These are phyloP conservation scores for Drosophila bifasciata DNA, from an alignment of 1,140 invertebrate genomes.

Conservation along the genomic window DNA sequence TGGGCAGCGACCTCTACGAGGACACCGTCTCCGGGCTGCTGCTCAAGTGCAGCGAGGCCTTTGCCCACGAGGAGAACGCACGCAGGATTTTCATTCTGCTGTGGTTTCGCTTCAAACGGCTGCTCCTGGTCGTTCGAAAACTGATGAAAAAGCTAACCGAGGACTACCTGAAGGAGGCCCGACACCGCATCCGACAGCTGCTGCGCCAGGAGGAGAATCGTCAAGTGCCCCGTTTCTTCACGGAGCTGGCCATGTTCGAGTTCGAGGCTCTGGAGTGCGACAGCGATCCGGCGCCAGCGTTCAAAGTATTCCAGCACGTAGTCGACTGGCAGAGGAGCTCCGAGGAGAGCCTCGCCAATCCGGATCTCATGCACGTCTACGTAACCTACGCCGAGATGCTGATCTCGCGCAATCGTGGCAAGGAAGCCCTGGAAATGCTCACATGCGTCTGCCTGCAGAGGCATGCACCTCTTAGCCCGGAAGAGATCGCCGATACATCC, in stretches of 20 bases:
- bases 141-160: constrained; percentile 80
- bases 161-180: constrained; percentile 84
- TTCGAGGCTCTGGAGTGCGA: constrained; percentile 84
- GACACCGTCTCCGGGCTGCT: constrained; percentile 85
- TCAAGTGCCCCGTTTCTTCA: constrained; percentile 83
- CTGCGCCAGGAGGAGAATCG: constrained; percentile 85
- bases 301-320: constrained; percentile 83
- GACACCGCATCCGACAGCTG: constrained; percentile 85
- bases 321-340: constrained; percentile 35
- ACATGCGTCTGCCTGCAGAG: constrained; percentile 4
- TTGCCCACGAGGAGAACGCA: constrained; percentile 63
- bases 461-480: neutral
- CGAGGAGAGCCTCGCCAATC: neutral
- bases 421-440: constrained; percentile 40
- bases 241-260: constrained; percentile 88
- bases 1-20: constrained; percentile 86
- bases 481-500: too few species aligned
- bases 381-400: constrained; percentile 67
- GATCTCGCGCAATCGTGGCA: constrained; percentile 1
- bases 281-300: constrained; percentile 72
- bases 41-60: constrained; percentile 79
- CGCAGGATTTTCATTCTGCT: constrained; percentile 85
- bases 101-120: constrained; percentile 87
- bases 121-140: constrained; percentile 85
- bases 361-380: constrained; percentile 49